Evolutionary conservation across 2,888 invertebrate genomes (phyloP).

Genomic region (Calliscelio sp.): DNA sequence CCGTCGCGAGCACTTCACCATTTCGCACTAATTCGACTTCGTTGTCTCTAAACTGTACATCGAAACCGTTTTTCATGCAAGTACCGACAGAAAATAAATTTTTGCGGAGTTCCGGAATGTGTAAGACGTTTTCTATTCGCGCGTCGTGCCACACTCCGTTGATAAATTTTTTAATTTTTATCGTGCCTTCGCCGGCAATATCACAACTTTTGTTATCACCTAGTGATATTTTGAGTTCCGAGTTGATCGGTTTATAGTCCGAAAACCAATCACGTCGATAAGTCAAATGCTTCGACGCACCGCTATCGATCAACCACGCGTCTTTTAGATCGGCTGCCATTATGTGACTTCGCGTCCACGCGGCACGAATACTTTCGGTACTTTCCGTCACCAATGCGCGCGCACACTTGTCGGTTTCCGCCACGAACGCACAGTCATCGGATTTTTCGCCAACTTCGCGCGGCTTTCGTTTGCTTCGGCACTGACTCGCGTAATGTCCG

Average conservation of each 20-base stretch:
- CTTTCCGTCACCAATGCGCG: too few relatives aligned
- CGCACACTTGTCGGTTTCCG: conserved; percentile 6
- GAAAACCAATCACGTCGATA: conserved; percentile 71
- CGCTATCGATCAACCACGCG: conserved; percentile 72
- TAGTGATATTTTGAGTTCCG: conserved; percentile 56
- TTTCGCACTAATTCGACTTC: conserved; percentile 47
- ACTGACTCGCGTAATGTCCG: conserved; percentile 70
- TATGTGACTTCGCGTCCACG: conserved; percentile 20
- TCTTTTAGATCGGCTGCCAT: conserved; percentile 60
- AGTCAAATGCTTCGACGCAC: conserved; percentile 67
- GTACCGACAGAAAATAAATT: conserved; percentile 78
- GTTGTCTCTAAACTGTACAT: conserved; percentile 57
- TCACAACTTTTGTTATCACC: conserved; percentile 71
- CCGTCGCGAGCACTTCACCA: conserved; percentile 53
- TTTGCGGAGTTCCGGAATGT: conserved; percentile 68
- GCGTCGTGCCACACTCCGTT: conserved; percentile 66
- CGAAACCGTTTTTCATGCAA: conserved; percentile 68
- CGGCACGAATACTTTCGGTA: conserved; percentile 8
- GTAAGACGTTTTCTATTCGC: conserved; percentile 52
- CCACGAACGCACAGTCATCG: conserved; percentile 62
- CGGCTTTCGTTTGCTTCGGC: conserved; percentile 55
- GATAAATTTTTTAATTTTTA: conserved; percentile 55
- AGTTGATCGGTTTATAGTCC: conserved; percentile 48
- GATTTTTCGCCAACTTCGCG: conserved; percentile 26
- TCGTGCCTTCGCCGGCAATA: conserved; percentile 71